Conservation (phyloP, 2,888 invertebrate species). For the Ophion slaviceki region DNA sequence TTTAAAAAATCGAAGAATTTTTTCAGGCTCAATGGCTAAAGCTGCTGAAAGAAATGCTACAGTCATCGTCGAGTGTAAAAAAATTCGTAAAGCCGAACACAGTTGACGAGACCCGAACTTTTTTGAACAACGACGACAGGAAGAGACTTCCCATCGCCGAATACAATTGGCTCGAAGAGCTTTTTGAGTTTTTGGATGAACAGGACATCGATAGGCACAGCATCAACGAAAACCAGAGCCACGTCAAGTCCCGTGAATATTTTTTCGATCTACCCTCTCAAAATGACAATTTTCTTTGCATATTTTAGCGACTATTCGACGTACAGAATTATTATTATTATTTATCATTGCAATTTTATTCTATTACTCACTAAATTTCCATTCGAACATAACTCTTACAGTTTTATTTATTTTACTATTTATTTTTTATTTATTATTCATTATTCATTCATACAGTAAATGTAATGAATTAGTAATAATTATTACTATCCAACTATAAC, state of each 20-base stretch:
- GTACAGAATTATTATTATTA: background rate
- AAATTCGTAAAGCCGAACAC: conserved; percentile 24
- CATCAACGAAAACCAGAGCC: conserved; percentile 43
- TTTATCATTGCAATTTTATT: background rate
- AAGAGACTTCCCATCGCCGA: conserved; percentile 22
- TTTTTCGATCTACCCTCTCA: background rate
- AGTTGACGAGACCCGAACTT: conserved; percentile 22
- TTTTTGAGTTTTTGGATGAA: conserved; percentile 56
- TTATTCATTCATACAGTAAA: background rate
- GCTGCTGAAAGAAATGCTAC: conserved; percentile 60
- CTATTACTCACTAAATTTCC: background rate
- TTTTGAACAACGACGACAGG: background rate
- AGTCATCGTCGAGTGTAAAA: conserved; percentile 36
- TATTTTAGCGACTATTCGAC: background rate
- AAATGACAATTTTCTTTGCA: background rate
- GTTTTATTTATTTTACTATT: background rate
- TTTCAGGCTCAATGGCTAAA: conserved; percentile 67
- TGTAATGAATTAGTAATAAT: background rate
- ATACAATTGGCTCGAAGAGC: conserved; percentile 58
- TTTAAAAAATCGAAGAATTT: background rate
- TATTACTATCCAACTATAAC: too few relatives aligned
- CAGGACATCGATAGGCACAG: conserved; percentile 55
- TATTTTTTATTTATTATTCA: background rate
- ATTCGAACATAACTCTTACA: background rate
- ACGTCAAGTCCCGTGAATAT: conserved; percentile 64